phyloP scores from a whole-genome alignment of 2,113 vertebrate genomes.

The Cyprinodon tularosa region DNA sequence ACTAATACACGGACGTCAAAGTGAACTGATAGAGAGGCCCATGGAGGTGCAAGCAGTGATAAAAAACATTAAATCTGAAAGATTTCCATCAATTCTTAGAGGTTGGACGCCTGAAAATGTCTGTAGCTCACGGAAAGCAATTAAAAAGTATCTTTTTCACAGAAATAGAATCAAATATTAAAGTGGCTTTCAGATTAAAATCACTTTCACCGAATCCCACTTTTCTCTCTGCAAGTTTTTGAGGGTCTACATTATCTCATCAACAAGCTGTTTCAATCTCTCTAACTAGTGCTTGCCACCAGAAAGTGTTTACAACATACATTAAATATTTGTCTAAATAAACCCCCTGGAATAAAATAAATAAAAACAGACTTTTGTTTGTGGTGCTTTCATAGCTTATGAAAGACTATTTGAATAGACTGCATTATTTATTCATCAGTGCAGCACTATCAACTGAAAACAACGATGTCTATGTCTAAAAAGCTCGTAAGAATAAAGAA shows the following conservation, averaged over 20 bases:
- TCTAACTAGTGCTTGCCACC: slow-evolving; percentile 2
- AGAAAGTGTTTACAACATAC: slow-evolving; percentile 28
- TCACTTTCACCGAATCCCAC: neutral
- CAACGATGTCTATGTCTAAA: slow-evolving; percentile 28
- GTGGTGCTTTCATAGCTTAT: slow-evolving; percentile 7
- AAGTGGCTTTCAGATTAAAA: slow-evolving; percentile 12
- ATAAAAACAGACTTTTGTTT: slow-evolving; percentile 5
- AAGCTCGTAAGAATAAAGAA: slow-evolving; percentile 16
- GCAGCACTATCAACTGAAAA: slow-evolving; percentile 5
- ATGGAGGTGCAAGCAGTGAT: no score
- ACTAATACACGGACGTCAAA: no score
- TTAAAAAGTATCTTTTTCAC: neutral
- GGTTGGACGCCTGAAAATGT: neutral
- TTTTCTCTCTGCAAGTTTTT: neutral
- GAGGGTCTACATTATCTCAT: slow-evolving; percentile 28
- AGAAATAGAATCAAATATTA: slow-evolving; percentile 1
- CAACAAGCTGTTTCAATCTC: slow-evolving; percentile 13
- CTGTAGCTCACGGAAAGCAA: neutral
- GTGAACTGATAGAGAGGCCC: no score
- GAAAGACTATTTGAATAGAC: slow-evolving; percentile 15
- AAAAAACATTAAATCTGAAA: no score
- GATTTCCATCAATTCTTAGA: slow-evolving; percentile 13
- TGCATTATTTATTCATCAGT: slow-evolving; percentile 14
- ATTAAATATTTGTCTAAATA: slow-evolving; percentile 23
- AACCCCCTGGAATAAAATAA: slow-evolving; percentile 13